Evolutionary conservation across 2,797 vertebrate genomes (phyloP), one percentile per base, ranked within the genome.

Genomic region (Philypnodon macrostomus): DNA sequence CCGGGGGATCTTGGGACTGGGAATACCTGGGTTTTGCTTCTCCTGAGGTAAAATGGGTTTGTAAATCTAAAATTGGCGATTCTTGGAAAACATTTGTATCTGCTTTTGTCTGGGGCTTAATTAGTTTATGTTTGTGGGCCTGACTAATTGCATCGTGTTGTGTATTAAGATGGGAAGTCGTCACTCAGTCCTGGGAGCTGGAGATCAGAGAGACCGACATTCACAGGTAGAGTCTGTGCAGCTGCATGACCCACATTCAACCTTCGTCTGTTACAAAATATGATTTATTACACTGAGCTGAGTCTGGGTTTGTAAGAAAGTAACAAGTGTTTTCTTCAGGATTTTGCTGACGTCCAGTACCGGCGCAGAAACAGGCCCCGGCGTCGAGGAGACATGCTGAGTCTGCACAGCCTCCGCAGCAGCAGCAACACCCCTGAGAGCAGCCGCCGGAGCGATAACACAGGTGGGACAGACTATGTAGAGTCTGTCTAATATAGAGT

Each of bases 1-100:
- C 94, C 71, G 95, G 95, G 87, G 95, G 94, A 86, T 97, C 95
- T 1, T 98, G 96, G 97, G 96, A 99, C 81, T 98, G 95, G 96
- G 97, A 99, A 70, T 98, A 98, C 88, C 93, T 98, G 63, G 95
- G 96, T 81, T 98, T 98, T 81, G 92, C 95, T 62, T 98, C 96
- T 46, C 95, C 95, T 0, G 97, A 98, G 94, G 97, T 99, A 93
- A 85, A 51, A n/a, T n/a, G n/a, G n/a, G n/a, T n/a, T n/a, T n/a
- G n/a, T n/a, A n/a, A n/a, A n/a, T n/a, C n/a, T n/a, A n/a, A n/a
- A n/a, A n/a, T n/a, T n/a, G n/a, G n/a, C n/a, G n/a, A n/a, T n/a
- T n/a, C n/a, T n/a, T n/a, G n/a, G n/a, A n/a, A n/a, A n/a, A n/a
- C 26, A 45, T 53, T 35, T 38, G 47, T n/a, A 47, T 27, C 24